These are phyloP conservation scores for Hydrocynus forskahlii DNA, from an alignment of 2,797 vertebrate genomes.

Conservation along the genomic window DNA sequence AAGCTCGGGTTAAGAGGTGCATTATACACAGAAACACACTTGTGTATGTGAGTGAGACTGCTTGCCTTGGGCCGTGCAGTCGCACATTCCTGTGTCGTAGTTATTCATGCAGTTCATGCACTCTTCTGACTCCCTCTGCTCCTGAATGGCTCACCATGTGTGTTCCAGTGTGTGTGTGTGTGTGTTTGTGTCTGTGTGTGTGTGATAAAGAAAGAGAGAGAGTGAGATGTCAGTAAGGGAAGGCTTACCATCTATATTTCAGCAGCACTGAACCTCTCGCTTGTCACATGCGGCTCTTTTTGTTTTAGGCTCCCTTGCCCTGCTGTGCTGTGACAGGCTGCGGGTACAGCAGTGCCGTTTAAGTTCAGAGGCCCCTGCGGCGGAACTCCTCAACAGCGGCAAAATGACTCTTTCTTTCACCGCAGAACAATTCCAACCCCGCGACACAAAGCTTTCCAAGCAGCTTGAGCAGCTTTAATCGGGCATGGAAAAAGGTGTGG, in stretches of 20 bases:
- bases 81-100: neutral
- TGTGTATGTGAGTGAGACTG: neutral
- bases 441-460: neutral
- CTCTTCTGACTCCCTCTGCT: neutral
- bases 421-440: neutral
- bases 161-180: conserved; percentile 3
- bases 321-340: neutral
- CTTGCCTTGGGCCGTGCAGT: neutral
- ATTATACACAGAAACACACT: too few relatives aligned
- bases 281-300: conserved; percentile 52
- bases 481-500: too few relatives aligned
- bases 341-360: neutral
- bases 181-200: conserved; percentile 27
- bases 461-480: neutral
- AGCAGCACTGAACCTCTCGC: conserved; percentile 67
- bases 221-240: conserved; percentile 68
- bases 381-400: neutral
- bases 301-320: neutral
- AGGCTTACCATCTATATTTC: conserved; percentile 74
- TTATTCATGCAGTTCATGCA: too few relatives aligned
- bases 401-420: neutral
- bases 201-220: conserved; percentile 46
- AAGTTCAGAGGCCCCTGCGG: neutral
- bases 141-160: neutral
- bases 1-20: too few relatives aligned